Percentiles rank a stretch among this genome's conserved stretches.
phyloP scores from a whole-genome alignment of 2,113 vertebrate species.

The human (Homo sapiens) region GRCh38 chr7:69020501-69021000 shows the following conservation, averaged over 20 bases:
- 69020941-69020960: background rate
- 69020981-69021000: background rate
- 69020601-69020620: background rate
- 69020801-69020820: too few relatives aligned
- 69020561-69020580: background rate
- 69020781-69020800: too few relatives aligned
- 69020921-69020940: background rate
- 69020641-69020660: background rate
- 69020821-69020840: background rate
- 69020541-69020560: background rate
- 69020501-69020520: background rate
- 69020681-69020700: too few relatives aligned
- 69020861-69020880: background rate
- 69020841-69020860: background rate
- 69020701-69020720: too few relatives aligned
- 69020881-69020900: background rate
- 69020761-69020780: too few relatives aligned
- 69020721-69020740: too few relatives aligned
- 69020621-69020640: background rate
- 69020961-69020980: background rate
- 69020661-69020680: too few relatives aligned
- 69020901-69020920: background rate
- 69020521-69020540: too few relatives aligned
- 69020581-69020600: background rate
- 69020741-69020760: too few relatives aligned